Evolutionary conservation across 1,140 invertebrate species (phyloP), one percentile per base, ranked within the genome.

Genomic region (Aethina tumida): DNA sequence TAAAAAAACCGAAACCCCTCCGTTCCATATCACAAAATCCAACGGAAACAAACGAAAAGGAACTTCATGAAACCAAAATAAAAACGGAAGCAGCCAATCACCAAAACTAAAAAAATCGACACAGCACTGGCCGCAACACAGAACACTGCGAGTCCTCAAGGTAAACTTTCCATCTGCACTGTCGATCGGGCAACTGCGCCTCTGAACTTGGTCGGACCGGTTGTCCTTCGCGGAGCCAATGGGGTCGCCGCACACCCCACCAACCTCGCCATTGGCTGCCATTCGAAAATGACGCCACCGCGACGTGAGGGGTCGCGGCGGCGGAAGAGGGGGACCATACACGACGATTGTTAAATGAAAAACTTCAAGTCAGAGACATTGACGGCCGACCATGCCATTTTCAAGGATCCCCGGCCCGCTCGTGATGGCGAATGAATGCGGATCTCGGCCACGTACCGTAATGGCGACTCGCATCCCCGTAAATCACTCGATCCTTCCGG

Each of bases 1-100:
- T 62, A 55, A 50, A 61, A 57, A 62, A 62, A 53, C 57, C 59
- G 49, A 54, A 62, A 55, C 50, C 47, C 46, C 59, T 55, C 45
- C 59, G 57, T 59, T 61, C 58, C 58, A 60, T 60, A 52, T 50
- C 55, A 55, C 49, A 40, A 41, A 51, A 51, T 46, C 41, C 41
- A 50, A 50, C 35, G 21, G 41, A 50, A 50, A 47, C 38, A 35
- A 53, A 54, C 42, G 32, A 35, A 52, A 47, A 47, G 24, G 21
- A 41, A 46, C 38, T 34, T 41, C 43, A 44, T 47, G 35, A 47
- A 44, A 45, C 13, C 26, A 33, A 41, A 44, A 38, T 16, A 39
- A 24, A 35, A 35, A 47, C 16, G 16, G 29, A 6, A n/a, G 13
- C 12, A 5, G 13, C 8, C 29, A n/a, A 41, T 29, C 17, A 31